Evolutionary conservation across 2,113 vertebrate species (phyloP), one percentile per base, ranked within the genome.

Genomic region (Thamnaconus septentrionalis): DNA sequence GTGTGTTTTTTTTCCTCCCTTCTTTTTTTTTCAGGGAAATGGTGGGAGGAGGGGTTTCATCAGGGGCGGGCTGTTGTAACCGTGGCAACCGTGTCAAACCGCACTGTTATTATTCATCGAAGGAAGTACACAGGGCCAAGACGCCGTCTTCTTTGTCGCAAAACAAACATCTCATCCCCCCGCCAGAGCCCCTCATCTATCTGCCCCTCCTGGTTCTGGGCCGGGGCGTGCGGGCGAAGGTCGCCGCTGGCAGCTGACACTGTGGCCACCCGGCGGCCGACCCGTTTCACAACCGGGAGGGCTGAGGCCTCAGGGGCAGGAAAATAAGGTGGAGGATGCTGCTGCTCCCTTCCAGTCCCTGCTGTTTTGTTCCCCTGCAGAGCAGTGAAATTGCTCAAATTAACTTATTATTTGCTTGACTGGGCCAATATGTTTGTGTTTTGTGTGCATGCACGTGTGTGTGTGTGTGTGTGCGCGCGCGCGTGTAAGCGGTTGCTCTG

Each of bases 371-470:
- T 88, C 90, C 80, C 91, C 90, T 51, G 89, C 90, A 80, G 91
- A 84, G 91, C 54, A 59, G 78, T 72, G 72, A 92, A 92, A 92
- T 92, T 93, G 92, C 92, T 92, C 85, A 90, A 91, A 93, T 93
- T 92, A 92, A 90, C 91, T 91, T 93, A 91, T 93, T 92, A 92
- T 92, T 91, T 92, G 92, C 91, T 92, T 89, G 90, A 89, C 90
- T 93, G 86, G 90, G 84, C 87, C 90, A 91, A 91, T 92, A 87
- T 90, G 90, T 91, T 90, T 91, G 81, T 91, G 82, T 89, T 88
- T 84, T 89, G 84, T 90, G 85, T 87, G 85, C 69, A 55, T 69
- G 75, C 76, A 75, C 74, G 73, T 74, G 78, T 65, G 61, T 73
- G 79, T 67, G 73, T 31, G 18, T 31, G 18, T 31, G 18, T 31